Percentiles rank a stretch among this genome's conserved stretches.
Evolutionary conservation across 1,140 invertebrate species (phyloP).

Genomic region (Trachymyrmex septentrionalis): DNA sequence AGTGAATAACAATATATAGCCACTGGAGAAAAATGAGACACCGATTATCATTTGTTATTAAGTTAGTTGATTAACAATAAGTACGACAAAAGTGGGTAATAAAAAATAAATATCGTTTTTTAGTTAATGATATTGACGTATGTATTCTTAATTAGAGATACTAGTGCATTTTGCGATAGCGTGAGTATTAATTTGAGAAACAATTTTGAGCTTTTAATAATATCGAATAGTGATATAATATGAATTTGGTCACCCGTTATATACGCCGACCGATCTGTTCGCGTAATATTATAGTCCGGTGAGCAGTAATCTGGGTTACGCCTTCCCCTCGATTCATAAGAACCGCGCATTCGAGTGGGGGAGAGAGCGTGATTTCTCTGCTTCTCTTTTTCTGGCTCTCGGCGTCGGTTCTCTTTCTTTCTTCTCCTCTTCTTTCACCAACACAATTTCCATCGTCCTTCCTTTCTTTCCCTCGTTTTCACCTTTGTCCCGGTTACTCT

Average conservation of each 20-base stretch:
- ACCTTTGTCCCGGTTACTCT: constrained; percentile 4
- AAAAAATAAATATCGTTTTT: neutral
- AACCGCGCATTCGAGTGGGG: constrained; percentile 68
- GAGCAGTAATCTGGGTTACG: constrained; percentile 78
- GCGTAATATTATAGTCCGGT: constrained; percentile 81
- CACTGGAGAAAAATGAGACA: neutral
- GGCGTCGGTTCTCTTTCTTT: neutral
- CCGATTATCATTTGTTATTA: neutral
- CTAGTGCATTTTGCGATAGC: neutral
- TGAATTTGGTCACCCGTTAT: constrained; percentile 74
- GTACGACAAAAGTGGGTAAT: neutral
- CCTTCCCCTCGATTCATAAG: constrained; percentile 74
- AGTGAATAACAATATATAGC: neutral
- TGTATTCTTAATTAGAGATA: neutral
- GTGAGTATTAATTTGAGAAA: neutral
- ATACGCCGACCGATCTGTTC: constrained; percentile 73
- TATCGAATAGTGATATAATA: neutral
- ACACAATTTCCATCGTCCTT: constrained; percentile 11
- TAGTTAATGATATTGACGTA: neutral
- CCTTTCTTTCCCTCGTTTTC: constrained; percentile 34
- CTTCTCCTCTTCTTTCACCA: constrained; percentile 39
- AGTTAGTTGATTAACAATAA: neutral
- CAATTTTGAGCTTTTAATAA: neutral
- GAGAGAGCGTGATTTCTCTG: constrained; percentile 70
- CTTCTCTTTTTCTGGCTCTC: constrained; percentile 47